A percentile compares a stretch with the other conserved stretches of the same genome.
Evolutionary conservation across 2,797 vertebrate species (phyloP).

Genomic region (Cossypha polioptera): DNA sequence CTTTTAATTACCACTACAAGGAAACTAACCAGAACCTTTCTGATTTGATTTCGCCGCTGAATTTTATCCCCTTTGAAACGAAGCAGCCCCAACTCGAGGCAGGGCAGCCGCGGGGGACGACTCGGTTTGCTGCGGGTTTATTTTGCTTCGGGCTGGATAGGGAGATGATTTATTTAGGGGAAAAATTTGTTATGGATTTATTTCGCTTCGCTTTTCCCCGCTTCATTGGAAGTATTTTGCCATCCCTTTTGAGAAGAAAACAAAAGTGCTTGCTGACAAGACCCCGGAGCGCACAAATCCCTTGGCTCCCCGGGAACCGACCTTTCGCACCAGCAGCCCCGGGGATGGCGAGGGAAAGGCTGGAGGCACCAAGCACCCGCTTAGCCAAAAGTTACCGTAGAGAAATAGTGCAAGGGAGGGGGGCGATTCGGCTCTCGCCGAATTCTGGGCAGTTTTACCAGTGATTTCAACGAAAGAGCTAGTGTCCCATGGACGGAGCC

Average conservation of each 20-base stretch:
- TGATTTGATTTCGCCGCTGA: not conserved
- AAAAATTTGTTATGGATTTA: not conserved
- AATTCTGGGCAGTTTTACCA: not conserved
- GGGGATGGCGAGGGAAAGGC: not conserved
- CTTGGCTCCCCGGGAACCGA: not conserved
- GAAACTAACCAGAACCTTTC: constrained; percentile 58
- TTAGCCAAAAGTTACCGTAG: not conserved
- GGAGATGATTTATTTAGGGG: not conserved
- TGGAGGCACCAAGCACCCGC: not conserved
- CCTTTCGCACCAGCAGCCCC: not conserved
- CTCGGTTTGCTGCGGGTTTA: not conserved
- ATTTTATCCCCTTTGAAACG: not conserved
- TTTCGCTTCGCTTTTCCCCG: not conserved
- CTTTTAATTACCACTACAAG: constrained; percentile 56
- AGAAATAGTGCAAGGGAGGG: not conserved
- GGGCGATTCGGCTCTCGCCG: accelerated
- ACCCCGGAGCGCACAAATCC: not conserved
- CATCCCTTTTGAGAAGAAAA: not conserved
- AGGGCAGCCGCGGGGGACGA: not conserved
- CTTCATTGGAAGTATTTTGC: not conserved
- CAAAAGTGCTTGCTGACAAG: not conserved
- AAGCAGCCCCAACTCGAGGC: not conserved
- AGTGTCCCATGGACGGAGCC: not conserved
- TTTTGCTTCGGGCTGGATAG: not conserved
- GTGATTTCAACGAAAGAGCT: not conserved